These are phyloP conservation scores for Panagrolaimus sp. DNA, from an alignment of 1,140 invertebrate species.

Conservation along the genomic window DNA sequence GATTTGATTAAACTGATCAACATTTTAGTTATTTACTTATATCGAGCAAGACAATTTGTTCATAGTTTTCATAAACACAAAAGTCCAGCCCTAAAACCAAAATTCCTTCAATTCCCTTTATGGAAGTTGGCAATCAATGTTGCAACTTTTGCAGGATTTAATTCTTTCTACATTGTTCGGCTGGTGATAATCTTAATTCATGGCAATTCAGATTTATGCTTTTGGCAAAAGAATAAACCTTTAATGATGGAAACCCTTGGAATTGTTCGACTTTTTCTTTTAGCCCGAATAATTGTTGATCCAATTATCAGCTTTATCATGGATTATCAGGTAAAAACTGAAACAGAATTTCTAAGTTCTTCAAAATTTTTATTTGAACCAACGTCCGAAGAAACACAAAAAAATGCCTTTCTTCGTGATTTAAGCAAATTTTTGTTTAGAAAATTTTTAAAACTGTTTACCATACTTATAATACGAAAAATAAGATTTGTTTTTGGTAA, in stretches of 20 bases:
- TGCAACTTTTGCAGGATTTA: conserved; percentile 46
- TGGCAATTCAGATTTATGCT: conserved; percentile 26
- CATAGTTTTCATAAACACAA: conserved; percentile 1
- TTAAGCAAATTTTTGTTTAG: too few species aligned
- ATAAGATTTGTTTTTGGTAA: too few species aligned
- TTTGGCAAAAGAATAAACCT: conserved; percentile 30
- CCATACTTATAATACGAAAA: too few species aligned
- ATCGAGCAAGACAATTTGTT: conserved; percentile 1
- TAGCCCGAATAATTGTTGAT: conserved; percentile 34
- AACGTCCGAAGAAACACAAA: too few species aligned
- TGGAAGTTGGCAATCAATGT: conserved; percentile 53
- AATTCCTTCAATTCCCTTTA: conserved; percentile 34
- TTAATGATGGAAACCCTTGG: conserved; percentile 33
- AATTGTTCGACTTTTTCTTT: conserved; percentile 25
- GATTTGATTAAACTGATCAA: too few species aligned
- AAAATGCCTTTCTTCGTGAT: too few species aligned
- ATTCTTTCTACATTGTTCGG: conserved; percentile 19
- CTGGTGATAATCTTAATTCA: not conserved
- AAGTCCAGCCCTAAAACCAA: not conserved
- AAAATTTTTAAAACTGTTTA: too few species aligned
- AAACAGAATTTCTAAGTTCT: too few species aligned
- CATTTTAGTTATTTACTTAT: not conserved
- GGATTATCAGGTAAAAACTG: conserved; percentile 32
- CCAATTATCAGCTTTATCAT: conserved; percentile 36
- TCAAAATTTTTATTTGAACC: too few species aligned